Evolutionary conservation across 2,888 invertebrate genomes (phyloP), one percentile per base, ranked within the genome.

Genomic region (Drosophila antonietae): DNA sequence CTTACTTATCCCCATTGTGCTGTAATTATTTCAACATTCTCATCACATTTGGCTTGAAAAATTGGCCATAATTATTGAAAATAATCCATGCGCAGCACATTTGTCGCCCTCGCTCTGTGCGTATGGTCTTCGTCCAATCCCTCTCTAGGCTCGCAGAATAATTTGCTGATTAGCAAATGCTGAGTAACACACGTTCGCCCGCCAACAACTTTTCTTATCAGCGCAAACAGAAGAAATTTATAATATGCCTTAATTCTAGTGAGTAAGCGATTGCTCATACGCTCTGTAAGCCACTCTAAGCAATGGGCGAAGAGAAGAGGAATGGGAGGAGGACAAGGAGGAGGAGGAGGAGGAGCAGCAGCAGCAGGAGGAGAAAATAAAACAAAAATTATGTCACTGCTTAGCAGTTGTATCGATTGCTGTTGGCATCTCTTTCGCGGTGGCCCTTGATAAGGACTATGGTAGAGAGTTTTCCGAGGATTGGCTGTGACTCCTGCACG

Each of bases 41-140:
- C 74, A 81, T 81, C 85, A 74, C 62, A 77, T 72, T 76, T 61
- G 33, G 15, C 15, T 41, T 35, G 57, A 70, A 59, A 70, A 44
- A 55, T 53, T 23, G 70, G 62, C 68, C 65, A 85, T 89, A 81
- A 88, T 85, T 88, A 85, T 80, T 85, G 78, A 62, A 76, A 80
- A 75, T 63, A 80, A 80, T 73, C 75, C 80, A 78, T 75, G 85
- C 85, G 60, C 79, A 87, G 87, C 87, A 84, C 61, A 84, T 86
- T 86, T 86, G 68, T 78, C 77, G 70, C 59, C 70, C 59, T 74
- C 73, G 74, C 59, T 71, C 56, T 47, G 59, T n/a, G 9, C 18
- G n/a, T 12, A 10, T 8, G 46, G 46, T 23, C 31, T 51, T 18
- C 10, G 35, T n/a, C 53, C 23, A 69, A 55, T 75, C 65, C 66